phyloP scores from a whole-genome alignment of 2,113 vertebrate species.

The Dendrocopos noguchii region DNA sequence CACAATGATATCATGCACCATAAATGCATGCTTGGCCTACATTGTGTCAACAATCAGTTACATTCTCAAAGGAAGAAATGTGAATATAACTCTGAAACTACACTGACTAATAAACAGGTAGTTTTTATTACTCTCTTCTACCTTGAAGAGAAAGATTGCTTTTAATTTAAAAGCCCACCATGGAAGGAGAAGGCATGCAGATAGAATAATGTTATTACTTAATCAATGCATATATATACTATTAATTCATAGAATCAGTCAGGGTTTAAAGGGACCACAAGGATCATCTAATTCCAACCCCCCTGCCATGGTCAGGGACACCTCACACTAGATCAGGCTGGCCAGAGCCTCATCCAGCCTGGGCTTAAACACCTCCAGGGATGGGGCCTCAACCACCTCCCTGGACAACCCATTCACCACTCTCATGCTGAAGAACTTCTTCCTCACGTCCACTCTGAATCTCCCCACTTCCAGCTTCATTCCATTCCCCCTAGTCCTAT shows the following conservation, averaged over 20 bases:
- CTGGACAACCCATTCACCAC: too few relatives aligned
- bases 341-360: too few relatives aligned
- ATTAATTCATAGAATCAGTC: neutral
- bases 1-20: constrained; percentile 47
- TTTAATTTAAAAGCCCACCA: neutral
- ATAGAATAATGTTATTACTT: neutral
- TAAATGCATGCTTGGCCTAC: constrained; percentile 55
- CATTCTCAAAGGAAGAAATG: constrained; percentile 24
- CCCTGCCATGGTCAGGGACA: too few relatives aligned
- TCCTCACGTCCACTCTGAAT: too few relatives aligned
- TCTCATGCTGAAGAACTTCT: too few relatives aligned
- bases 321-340: too few relatives aligned
- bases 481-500: too few relatives aligned
- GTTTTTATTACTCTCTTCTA: neutral
- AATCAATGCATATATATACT: neutral
- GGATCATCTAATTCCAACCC: too few relatives aligned
- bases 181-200: neutral
- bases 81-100: neutral
- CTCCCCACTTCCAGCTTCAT: too few relatives aligned
- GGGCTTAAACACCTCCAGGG: too few relatives aligned
- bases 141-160: neutral
- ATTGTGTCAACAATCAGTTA: constrained; percentile 53
- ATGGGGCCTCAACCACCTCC: too few relatives aligned
- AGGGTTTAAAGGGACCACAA: too few relatives aligned
- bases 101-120: neutral